These are phyloP conservation scores for Etheostoma nigrum DNA, from an alignment of 2,797 vertebrate genomes.

Conservation along the genomic window DNA sequence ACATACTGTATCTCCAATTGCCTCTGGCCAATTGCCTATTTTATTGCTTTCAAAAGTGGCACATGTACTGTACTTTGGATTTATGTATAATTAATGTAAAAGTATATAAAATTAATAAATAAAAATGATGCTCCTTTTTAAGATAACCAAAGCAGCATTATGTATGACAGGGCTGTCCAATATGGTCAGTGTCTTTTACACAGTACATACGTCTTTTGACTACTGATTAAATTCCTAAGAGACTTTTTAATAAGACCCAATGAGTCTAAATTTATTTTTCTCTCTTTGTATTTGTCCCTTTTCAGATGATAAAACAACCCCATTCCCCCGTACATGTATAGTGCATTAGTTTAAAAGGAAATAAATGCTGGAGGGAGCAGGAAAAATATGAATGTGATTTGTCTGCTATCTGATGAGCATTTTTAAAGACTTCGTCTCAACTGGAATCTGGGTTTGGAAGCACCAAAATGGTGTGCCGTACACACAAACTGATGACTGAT, in stretches of 20 bases:
- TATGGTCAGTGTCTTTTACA: constrained; percentile 17
- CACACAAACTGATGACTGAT: constrained; percentile 8
- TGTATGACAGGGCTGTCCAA: constrained; percentile 8
- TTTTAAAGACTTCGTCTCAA: constrained; percentile 15
- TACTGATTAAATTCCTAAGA: constrained; percentile 45
- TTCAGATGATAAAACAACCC: constrained; percentile 31
- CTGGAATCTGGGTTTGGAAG: background rate
- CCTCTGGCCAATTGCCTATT: constrained; percentile 4
- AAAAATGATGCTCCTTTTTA: constrained; percentile 16
- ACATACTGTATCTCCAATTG: background rate
- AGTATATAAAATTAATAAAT: constrained; percentile 2
- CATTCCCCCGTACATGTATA: constrained; percentile 23
- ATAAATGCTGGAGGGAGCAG: constrained; percentile 33
- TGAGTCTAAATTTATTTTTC: background rate
- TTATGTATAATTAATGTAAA: constrained; percentile 45
- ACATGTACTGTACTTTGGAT: constrained; percentile 3
- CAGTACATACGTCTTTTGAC: constrained; percentile 24
- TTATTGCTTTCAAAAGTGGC: constrained; percentile 16
- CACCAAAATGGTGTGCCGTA: background rate
- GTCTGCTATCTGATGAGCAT: constrained; percentile 38
- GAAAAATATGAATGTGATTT: constrained; percentile 63
- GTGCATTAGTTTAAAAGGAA: constrained; percentile 32
- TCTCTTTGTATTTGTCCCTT: constrained; percentile 28
- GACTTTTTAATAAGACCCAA: constrained; percentile 27
- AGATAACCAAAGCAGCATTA: constrained; percentile 38